Evolutionary conservation across 2,888 invertebrate species (phyloP).

Genomic region (Chironomus riparius): DNA sequence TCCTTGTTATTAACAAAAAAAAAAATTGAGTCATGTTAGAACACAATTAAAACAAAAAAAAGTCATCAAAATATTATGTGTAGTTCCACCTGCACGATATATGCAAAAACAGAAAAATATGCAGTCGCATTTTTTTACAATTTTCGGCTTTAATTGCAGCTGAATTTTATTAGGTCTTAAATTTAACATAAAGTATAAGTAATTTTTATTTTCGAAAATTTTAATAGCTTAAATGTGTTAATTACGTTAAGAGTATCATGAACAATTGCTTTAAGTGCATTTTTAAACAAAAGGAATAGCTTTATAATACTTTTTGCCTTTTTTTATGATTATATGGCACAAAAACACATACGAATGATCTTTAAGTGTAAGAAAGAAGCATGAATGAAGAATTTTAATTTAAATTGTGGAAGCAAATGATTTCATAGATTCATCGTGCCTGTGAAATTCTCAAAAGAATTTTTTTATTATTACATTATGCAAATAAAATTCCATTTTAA

Average conservation of each 20-base stretch:
- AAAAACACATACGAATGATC: no score
- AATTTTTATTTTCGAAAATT: background rate
- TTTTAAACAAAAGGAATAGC: background rate
- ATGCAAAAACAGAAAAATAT: background rate
- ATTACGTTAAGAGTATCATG: conserved; percentile 5
- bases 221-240: conserved; percentile 16
- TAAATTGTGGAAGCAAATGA: no score
- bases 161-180: background rate
- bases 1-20: no score
- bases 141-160: background rate
- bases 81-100: background rate
- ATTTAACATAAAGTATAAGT: background rate
- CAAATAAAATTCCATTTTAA: no score
- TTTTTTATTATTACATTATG: no score
- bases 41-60: background rate
- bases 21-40: background rate
- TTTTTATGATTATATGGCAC: no score
- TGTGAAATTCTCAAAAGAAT: no score
- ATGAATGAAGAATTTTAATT: no score
- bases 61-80: background rate
- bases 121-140: no score
- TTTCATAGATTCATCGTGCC: no score
- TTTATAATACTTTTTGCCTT: background rate
- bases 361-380: no score
- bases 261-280: background rate